Conservation (phyloP, 2,797 vertebrate species). For the Chelmon rostratus region DNA sequence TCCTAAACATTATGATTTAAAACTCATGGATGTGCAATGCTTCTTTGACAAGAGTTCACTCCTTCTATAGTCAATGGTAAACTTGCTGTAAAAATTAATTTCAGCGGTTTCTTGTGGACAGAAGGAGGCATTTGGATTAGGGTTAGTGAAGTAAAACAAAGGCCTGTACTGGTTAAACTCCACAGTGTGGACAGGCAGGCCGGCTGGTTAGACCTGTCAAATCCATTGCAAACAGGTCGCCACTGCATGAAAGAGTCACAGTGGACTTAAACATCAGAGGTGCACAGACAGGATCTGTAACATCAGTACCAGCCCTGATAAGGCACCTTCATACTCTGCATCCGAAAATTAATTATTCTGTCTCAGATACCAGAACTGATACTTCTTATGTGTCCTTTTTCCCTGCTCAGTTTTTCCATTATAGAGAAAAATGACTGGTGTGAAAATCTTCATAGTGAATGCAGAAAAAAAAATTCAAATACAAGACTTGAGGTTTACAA, state of each 20-base stretch:
- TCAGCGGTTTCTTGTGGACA: slow-evolving; percentile 13
- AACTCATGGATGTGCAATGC: background rate
- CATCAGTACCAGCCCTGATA: slow-evolving; percentile 12
- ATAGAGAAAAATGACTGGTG: background rate
- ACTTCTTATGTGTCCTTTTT: background rate
- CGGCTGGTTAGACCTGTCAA: slow-evolving; percentile 1
- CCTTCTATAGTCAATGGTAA: slow-evolving; percentile 18
- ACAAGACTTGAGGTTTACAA: background rate
- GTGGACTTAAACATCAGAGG: slow-evolving; percentile 24
- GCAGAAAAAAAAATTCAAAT: background rate
- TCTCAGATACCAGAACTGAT: slow-evolving; percentile 9
- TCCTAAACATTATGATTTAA: background rate
- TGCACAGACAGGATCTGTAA: background rate
- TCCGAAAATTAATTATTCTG: slow-evolving; percentile 11
- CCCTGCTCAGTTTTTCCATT: background rate
- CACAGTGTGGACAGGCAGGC: slow-evolving; percentile 30
- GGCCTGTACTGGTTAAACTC: slow-evolving; percentile 35
- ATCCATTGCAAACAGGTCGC: slow-evolving; percentile 32
- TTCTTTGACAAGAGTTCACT: slow-evolving; percentile 3
- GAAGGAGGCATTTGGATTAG: slow-evolving; percentile 23
- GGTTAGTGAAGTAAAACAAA: slow-evolving; percentile 49
- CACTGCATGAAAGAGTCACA: background rate
- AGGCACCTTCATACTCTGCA: slow-evolving; percentile 20
- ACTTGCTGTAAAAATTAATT: slow-evolving; percentile 36
- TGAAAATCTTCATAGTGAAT: background rate